Evolutionary conservation across 2,888 invertebrate species (phyloP), one percentile per base, ranked within the genome.

Genomic region (Acleris literana): DNA sequence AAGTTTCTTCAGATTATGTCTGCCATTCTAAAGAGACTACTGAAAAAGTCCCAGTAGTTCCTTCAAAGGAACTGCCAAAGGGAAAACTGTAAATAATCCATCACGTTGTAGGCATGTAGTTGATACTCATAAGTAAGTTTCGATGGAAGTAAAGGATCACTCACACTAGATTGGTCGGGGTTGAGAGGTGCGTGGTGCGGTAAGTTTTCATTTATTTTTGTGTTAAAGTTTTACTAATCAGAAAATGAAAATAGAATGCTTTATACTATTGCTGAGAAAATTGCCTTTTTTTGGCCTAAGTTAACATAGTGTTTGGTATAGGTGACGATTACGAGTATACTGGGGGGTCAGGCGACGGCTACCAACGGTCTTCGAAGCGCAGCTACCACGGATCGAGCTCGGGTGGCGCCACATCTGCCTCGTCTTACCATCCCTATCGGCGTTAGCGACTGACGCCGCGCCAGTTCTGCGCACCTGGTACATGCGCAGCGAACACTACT

Each of bases 311-410:
- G 59, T 67, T 71, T 69, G 53, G 59, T 69, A 68, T 64, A 90
- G 92, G 90, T 82, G 92, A 92, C 75, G 93, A 93, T 76, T 91
- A 89, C 83, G 93, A 93, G 75, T 90, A 90, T 80, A 88, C 92
- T 57, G 93, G 93, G 48, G 93, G 89, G 2, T 92, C 93, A 17
- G 93, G 93, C 63, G 93, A 93, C 57, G 92, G 92, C 1, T 90
- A 91, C 73, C 92, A 92, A 76, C 84, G 87, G 70, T 79, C 92
- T 48, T 86, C 91, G 39, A 92, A 92, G 80, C 90, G 92, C 65
- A 86, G 84, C 76, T 82, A 90, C 76, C 89, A 90, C 74, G 88
- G 85, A 17, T 80, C 89, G 5, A 81, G 87, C 11, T 82, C 87
- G 29, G 75, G 78, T 65, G 75, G 78, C 65, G 77, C 85, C 18